Conservation (phyloP, 1,140 invertebrate genomes). For the Drosophila nasuta region DNA sequence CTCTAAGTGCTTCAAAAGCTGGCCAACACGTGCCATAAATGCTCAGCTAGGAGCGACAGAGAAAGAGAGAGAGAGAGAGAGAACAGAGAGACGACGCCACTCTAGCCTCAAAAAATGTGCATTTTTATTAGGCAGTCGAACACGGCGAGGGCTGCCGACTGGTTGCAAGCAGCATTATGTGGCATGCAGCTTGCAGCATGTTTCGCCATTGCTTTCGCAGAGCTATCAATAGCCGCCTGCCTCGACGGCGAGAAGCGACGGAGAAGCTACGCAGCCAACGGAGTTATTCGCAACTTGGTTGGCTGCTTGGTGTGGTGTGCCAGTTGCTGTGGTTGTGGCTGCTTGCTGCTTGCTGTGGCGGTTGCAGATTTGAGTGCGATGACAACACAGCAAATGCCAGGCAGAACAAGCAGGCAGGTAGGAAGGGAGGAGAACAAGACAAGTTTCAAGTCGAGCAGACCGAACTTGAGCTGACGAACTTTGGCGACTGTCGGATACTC, state of each 20-base stretch:
- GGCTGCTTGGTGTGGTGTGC: constrained; percentile 5
- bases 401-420: constrained; percentile 56
- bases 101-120: constrained; percentile 13
- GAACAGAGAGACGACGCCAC: background rate
- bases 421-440: constrained; percentile 42
- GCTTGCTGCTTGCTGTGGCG: constrained; percentile 41
- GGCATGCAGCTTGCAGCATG: constrained; percentile 16
- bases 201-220: constrained; percentile 10
- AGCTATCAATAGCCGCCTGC: constrained; percentile 23
- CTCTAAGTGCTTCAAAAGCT: background rate
- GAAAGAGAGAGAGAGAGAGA: background rate
- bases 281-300: constrained; percentile 3
- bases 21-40: constrained; percentile 34
- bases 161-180: constrained; percentile 36
- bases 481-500: constrained; percentile 7
- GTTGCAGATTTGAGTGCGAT: constrained; percentile 70
- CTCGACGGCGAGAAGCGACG: background rate
- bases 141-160: constrained; percentile 42
- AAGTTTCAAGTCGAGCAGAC: constrained; percentile 16
- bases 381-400: constrained; percentile 52
- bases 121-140: constrained; percentile 28
- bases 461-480: background rate
- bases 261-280: constrained; percentile 6
- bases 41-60: background rate
- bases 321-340: background rate